Evolutionary conservation across 2,888 invertebrate species (phyloP), one percentile per base, ranked within the genome.

Genomic region (Dicyrtoma fusca): DNA sequence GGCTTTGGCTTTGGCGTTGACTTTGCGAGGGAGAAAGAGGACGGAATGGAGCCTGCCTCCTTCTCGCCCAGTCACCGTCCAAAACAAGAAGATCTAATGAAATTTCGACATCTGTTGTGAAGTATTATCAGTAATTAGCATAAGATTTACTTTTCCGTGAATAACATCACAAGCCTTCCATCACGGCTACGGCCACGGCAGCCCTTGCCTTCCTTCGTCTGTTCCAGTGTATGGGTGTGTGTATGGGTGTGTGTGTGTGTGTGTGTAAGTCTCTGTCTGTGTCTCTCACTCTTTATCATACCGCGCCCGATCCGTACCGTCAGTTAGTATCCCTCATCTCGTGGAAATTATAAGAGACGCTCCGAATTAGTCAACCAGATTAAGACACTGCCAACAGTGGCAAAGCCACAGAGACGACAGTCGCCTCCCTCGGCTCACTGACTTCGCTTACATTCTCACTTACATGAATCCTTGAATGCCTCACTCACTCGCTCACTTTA

Each of bases 81-180:
- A 77, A 75, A 77, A 77, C 77, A 75, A 77, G 77, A 74, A 66
- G 72, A 75, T 75, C 75, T 78, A 76, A 77, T 77, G 78, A 77
- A 78, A 77, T 78, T 78, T 77, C 78, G 74, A 79, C 80, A 80
- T 78, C 78, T 80, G 80, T 78, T 80, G 77, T 79, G 74, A 78
- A 79, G 78, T 76, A 80, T 80, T 80, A 80, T 80, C 79, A 80
- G 80, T 80, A 78, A 80, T 80, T 80, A 80, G 79, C 80, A 80
- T 80, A 80, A 79, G 79, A 80, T 77, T 77, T 79, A 80, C 80
- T 79, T 76, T 74, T 63, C 76, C 79, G 76, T 78, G 78, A 79
- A 73, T 79, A 76, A 76, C 76, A 77, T 70, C 64, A 70, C 62
- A 63, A 6, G 19, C 53, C 55, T 47, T 14, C 45, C 49, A 25